phyloP scores from a whole-genome alignment of 2,888 invertebrate species.

The Pemphredon lugubris region DNA sequence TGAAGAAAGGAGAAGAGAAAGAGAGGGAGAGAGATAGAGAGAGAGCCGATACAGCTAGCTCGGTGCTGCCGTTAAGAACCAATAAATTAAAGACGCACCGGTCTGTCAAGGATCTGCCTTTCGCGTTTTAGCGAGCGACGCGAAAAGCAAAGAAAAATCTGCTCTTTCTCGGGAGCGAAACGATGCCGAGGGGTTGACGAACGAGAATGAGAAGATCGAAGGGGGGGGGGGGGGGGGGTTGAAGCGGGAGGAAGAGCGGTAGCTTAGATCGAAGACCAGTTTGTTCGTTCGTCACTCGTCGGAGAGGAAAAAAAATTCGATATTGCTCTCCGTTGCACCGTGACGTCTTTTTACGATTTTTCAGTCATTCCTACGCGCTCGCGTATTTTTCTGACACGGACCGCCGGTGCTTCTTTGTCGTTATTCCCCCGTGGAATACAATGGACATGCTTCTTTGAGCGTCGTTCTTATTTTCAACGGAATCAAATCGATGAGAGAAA shows the following conservation, averaged over 20 bases:
- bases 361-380: not conserved
- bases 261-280: slow-evolving; percentile 13
- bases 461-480: too few relatives aligned
- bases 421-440: too few relatives aligned
- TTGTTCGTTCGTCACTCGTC: slow-evolving; percentile 31
- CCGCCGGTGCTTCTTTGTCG: too few relatives aligned
- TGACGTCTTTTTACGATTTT: not conserved
- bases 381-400: not conserved
- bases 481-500: too few relatives aligned
- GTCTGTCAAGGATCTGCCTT: slow-evolving; percentile 14
- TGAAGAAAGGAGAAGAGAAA: not conserved
- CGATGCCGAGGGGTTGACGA: slow-evolving; percentile 3
- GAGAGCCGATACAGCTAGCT: not conserved
- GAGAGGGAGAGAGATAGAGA: not conserved
- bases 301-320: slow-evolving; percentile 19
- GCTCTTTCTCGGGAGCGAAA: slow-evolving; percentile 9
- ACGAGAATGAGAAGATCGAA: slow-evolving; percentile 16
- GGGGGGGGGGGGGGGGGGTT: not conserved
- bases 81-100: slow-evolving; percentile 20
- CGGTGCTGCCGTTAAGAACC: not conserved
- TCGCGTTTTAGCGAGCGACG: slow-evolving; percentile 27
- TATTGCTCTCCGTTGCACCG: slow-evolving; percentile 1
- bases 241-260: slow-evolving; percentile 21
- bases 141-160: slow-evolving; percentile 9
- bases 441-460: too few relatives aligned